Percentiles rank a stretch among this genome's conserved stretches.
These are phyloP conservation scores for Hestina assimilis DNA, from an alignment of 1,140 invertebrate species.

Conservation along the genomic window DNA sequence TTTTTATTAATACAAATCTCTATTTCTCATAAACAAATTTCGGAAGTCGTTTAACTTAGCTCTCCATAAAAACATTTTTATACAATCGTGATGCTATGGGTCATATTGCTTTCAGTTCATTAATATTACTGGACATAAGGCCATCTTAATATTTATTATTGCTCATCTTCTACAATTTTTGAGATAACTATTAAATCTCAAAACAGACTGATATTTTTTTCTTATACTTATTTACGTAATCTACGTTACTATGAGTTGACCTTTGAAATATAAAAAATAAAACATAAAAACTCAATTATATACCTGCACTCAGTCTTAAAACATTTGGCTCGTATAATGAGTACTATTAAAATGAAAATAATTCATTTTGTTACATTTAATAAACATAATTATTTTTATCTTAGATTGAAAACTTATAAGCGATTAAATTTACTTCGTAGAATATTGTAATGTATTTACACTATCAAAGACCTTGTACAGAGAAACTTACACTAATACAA, in stretches of 20 bases:
- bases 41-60: neutral
- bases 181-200: slow-evolving; percentile 10
- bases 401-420: slow-evolving; percentile 15
- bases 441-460: slow-evolving; percentile 19
- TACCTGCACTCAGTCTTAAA: slow-evolving; percentile 72
- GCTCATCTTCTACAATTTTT: slow-evolving; percentile 5
- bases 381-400: slow-evolving; percentile 39
- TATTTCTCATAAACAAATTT: slow-evolving; percentile 6
- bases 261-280: slow-evolving; percentile 6
- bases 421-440: slow-evolving; percentile 12
- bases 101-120: slow-evolving; percentile 16
- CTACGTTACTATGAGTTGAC: neutral
- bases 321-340: slow-evolving; percentile 73
- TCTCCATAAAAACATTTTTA: slow-evolving; percentile 3
- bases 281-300: slow-evolving; percentile 49
- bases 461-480: slow-evolving; percentile 21
- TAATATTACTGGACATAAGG: slow-evolving; percentile 17
- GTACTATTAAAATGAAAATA: slow-evolving; percentile 57
- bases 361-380: slow-evolving; percentile 41
- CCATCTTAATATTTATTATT: slow-evolving; percentile 6
- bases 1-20: slow-evolving; percentile 41
- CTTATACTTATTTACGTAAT: neutral
- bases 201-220: neutral
- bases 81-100: slow-evolving; percentile 6
- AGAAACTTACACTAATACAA: slow-evolving; percentile 27